phyloP scores from a whole-genome alignment of 2,797 vertebrate species.

The Micrastur ruficollis region DNA sequence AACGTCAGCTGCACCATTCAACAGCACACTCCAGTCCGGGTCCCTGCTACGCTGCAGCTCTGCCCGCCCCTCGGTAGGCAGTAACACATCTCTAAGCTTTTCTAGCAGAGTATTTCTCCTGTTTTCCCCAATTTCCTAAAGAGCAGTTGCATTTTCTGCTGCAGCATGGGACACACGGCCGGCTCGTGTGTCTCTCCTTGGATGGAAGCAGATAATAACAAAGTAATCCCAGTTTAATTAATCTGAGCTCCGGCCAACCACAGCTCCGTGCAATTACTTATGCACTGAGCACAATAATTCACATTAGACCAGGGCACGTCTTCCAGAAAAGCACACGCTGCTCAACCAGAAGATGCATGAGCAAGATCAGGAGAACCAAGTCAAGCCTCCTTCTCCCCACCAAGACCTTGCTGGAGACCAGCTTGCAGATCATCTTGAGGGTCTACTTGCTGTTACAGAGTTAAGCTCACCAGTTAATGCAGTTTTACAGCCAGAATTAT shows the following conservation, averaged over 20 bases:
- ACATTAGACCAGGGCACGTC: rapidly evolving
- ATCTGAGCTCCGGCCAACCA: rapidly evolving
- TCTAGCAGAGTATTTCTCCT: not conserved
- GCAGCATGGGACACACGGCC: rapidly evolving
- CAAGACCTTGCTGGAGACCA: not conserved
- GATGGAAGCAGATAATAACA: not conserved
- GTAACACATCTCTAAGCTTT: not conserved
- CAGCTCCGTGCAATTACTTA: rapidly evolving
- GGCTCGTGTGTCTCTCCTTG: rapidly evolving
- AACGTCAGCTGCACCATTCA: not conserved
- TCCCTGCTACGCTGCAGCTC: rapidly evolving
- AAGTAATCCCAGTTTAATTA: not conserved
- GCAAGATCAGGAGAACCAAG: not conserved
- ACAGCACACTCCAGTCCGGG: rapidly evolving
- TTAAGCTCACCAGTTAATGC: not conserved
- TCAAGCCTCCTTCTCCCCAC: not conserved
- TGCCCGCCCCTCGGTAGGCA: not conserved
- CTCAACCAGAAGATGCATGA: not conserved
- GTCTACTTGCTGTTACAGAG: not conserved
- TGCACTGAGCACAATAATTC: not conserved
- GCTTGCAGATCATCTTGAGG: not conserved
- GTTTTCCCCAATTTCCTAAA: not conserved
- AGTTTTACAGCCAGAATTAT: not conserved
- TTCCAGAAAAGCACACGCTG: not conserved
- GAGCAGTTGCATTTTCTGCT: not conserved